phyloP scores from a whole-genome alignment of 2,797 vertebrate species.

The Eulemur coronatus region DNA sequence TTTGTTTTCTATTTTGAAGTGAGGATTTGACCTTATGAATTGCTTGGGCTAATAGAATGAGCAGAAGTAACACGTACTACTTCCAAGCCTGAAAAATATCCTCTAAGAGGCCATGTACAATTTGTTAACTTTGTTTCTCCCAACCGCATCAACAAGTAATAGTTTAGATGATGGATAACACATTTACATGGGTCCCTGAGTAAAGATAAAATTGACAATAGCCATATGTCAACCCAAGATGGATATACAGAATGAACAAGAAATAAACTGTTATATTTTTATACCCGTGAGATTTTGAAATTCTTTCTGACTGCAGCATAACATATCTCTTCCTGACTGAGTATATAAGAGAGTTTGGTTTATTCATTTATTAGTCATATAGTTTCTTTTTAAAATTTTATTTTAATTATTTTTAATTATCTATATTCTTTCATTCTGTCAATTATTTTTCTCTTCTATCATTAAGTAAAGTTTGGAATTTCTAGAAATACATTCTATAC shows the following conservation, averaged over 20 bases:
- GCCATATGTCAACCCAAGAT: background rate
- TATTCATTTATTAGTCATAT: background rate
- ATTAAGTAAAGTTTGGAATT: background rate
- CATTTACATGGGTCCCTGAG: background rate
- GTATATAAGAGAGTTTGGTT: background rate
- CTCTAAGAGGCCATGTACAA: background rate
- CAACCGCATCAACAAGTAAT: background rate
- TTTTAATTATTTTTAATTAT: background rate
- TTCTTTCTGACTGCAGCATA: background rate
- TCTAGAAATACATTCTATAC: background rate
- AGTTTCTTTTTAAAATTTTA: background rate
- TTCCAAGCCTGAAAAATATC: background rate
- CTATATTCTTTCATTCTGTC: background rate
- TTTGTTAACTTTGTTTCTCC: background rate
- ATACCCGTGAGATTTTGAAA: background rate
- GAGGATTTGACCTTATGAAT: background rate
- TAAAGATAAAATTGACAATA: background rate
- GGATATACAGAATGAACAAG: background rate
- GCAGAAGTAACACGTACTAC: background rate
- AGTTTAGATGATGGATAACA: background rate
- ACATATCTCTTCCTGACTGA: background rate
- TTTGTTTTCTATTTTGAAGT: constrained; percentile 8
- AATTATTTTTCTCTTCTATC: background rate
- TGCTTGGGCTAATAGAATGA: background rate
- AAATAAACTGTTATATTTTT: background rate